Conservation (phyloP, 2,113 vertebrate genomes). For the Catharus fuscescens region DNA sequence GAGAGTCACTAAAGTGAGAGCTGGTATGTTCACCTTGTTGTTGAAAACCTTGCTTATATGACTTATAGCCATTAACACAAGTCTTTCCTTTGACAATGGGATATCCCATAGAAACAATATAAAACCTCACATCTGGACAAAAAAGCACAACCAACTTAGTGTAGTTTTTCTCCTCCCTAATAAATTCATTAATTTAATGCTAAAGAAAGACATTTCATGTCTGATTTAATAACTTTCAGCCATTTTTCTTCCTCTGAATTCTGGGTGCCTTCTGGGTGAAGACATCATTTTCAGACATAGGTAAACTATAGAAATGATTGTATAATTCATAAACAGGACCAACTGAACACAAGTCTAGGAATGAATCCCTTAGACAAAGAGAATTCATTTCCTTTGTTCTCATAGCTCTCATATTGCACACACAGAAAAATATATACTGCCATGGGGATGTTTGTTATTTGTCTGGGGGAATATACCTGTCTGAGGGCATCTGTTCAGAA, state of each 20-base stretch:
- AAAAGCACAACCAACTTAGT: background rate
- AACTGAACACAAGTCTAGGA: background rate
- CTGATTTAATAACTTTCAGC: background rate
- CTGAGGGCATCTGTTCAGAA: background rate
- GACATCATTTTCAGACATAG: background rate
- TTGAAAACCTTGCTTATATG: background rate
- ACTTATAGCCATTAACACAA: rapidly evolving
- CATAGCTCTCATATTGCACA: background rate
- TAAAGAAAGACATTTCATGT: background rate
- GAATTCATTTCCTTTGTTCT: background rate
- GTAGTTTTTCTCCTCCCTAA: background rate
- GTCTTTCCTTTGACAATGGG: background rate
- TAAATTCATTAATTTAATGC: background rate
- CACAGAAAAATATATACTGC: background rate
- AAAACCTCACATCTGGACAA: background rate
- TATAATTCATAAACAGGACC: background rate
- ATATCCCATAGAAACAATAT: background rate
- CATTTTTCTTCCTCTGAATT: background rate
- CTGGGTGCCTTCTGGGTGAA: background rate
- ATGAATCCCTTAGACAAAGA: background rate
- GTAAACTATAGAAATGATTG: background rate
- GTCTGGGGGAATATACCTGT: background rate
- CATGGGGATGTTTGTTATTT: background rate
- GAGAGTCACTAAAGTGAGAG: background rate
- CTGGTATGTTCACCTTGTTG: background rate